Conservation (phyloP, 2,888 invertebrate genomes). For the Dermolepida albohirtum region DNA sequence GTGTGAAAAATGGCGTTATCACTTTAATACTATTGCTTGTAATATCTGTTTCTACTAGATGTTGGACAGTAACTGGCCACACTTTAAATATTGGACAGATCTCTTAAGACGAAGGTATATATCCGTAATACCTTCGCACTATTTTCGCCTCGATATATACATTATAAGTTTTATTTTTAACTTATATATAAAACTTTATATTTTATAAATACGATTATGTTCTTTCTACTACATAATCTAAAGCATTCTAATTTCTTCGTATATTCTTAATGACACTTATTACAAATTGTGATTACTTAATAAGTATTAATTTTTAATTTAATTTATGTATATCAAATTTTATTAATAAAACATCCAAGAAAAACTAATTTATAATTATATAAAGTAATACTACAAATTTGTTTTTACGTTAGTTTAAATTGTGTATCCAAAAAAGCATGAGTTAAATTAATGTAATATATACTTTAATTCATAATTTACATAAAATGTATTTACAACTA, state of each 20-base stretch:
- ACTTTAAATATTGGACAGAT: conserved; percentile 17
- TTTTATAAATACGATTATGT: conserved; percentile 23
- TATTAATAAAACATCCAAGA: too few species aligned
- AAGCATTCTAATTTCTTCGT: not conserved
- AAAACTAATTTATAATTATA: too few species aligned
- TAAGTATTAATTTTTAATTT: too few species aligned
- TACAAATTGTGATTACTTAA: too few species aligned
- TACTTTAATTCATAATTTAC: too few species aligned
- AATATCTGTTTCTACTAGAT: conserved; percentile 4
- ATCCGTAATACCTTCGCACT: conserved; percentile 30
- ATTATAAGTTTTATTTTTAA: conserved; percentile 38
- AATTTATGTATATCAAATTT: too few species aligned
- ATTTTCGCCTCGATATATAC: conserved; percentile 28
- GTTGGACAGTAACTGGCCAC: conserved; percentile 13
- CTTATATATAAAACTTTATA: conserved; percentile 25
- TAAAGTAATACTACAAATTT: too few species aligned
- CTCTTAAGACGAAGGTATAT: conserved; percentile 33
- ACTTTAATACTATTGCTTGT: not conserved
- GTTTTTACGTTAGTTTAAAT: too few species aligned
- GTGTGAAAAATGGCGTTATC: not conserved
- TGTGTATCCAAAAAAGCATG: too few species aligned
- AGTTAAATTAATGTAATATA: too few species aligned
- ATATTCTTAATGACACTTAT: not conserved
- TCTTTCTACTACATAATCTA: not conserved
- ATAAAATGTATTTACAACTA: too few species aligned